Evolutionary conservation across 2,797 vertebrate species (phyloP), one percentile per base, ranked within the genome.

Genomic region (Pipistrellus pygmaeus): DNA sequence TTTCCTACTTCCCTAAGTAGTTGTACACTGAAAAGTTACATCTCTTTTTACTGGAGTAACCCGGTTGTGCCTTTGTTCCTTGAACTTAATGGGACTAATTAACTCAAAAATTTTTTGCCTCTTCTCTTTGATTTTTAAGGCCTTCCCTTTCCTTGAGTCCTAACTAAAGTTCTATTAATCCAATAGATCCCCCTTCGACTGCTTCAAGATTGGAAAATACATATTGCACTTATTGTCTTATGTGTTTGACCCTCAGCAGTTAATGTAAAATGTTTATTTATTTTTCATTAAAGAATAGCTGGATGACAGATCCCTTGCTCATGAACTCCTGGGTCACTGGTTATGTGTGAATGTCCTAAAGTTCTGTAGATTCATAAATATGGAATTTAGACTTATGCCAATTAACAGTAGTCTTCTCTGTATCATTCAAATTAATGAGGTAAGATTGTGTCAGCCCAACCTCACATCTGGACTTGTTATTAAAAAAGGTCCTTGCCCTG

Each of bases 181-280:
- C n/a, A 15, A 82, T 62, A 73, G 90, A 77, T 44, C 27, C 6
- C 12, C 48, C 20, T 90, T 92, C 51, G 27, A 83, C n/a, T 75
- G 18, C n/a, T 48, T 96, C n/a, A 62, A 35, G 12, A 60, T 64
- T 93, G 38, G 53, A 83, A 87, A 77, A 87, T 84, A 11, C 51
- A 27, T 76, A 35, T 48, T 73, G 23, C 7, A 82, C 20, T 94
- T 88, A 57, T 1, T 75, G 44, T 30, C 6, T 89, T 89, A 17
- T 18, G 25, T 53, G 41, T 90, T 30, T 81, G 18, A 0, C 10
- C 15, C 14, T 90, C 32, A 88, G 62, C 10, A 69, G 17, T 85
- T 91, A 83, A 90, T 86, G 75, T 62, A 55, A 96, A 89, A 82
- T 88, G 60, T 64, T 72, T 95, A 86, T 78, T 96, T 60, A 60